A percentile compares a stretch with the other conserved stretches of the same genome.
Evolutionary conservation across 1,140 invertebrate genomes (phyloP).

Genomic region (Zaprionus nigranus): DNA sequence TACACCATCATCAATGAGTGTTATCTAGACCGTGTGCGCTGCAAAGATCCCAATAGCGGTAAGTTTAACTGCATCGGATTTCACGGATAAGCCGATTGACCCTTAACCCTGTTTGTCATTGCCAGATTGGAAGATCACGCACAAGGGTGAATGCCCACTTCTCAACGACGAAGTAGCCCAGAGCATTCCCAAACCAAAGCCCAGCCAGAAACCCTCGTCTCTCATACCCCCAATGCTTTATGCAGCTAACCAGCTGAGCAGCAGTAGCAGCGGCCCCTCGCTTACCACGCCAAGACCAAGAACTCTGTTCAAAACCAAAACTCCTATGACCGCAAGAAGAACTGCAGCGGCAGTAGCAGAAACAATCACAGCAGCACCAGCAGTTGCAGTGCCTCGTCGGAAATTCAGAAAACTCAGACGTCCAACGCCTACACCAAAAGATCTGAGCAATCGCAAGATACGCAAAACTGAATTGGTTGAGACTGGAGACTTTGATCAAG

Average conservation of each 20-base stretch:
- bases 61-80: slow-evolving; percentile 16
- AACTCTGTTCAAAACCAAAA: neutral
- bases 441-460: slow-evolving; percentile 64
- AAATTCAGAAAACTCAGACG: slow-evolving; percentile 5
- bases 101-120: neutral
- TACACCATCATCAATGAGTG: slow-evolving; percentile 78
- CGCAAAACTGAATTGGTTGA: slow-evolving; percentile 51
- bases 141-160: slow-evolving; percentile 54
- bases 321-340: neutral
- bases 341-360: neutral
- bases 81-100: slow-evolving; percentile 6
- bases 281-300: neutral
- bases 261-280: neutral
- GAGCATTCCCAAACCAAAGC: neutral
- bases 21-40: slow-evolving; percentile 67
- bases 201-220: neutral
- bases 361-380: neutral
- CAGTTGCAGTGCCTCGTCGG: neutral
- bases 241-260: neutral
- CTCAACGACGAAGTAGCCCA: slow-evolving; percentile 12
- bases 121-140: slow-evolving; percentile 54
- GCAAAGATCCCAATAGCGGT: slow-evolving; percentile 67
- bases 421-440: slow-evolving; percentile 29
- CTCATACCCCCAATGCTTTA: slow-evolving; percentile 46
- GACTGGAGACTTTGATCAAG: neutral